These are phyloP conservation scores for Lepus timidus DNA, from an alignment of 2,113 vertebrate species.

Conservation along the genomic window DNA sequence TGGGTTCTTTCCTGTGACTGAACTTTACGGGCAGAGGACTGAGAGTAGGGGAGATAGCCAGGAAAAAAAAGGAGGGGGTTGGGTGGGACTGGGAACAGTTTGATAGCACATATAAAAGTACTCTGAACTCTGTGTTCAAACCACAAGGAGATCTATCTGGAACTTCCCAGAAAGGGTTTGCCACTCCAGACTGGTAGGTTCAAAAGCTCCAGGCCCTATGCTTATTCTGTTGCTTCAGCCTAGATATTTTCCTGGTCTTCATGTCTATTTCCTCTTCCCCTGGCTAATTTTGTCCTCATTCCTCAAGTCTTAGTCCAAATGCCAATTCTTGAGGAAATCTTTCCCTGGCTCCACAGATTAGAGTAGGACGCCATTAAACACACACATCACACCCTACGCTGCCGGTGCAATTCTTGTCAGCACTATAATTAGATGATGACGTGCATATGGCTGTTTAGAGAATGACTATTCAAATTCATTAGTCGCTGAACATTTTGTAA, in stretches of 20 bases:
- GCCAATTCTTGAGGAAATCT: background rate
- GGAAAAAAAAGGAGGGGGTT: accelerated
- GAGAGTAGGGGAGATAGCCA: background rate
- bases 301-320: background rate
- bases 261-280: background rate
- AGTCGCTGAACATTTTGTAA: slow-evolving; percentile 31
- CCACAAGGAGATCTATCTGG: background rate
- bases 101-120: background rate
- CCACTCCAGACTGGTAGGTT: background rate
- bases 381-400: background rate
- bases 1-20: background rate
- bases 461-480: slow-evolving; percentile 42
- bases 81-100: too few species aligned
- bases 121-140: background rate
- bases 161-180: background rate
- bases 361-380: background rate
- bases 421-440: slow-evolving; percentile 7
- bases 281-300: background rate
- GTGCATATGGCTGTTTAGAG: background rate
- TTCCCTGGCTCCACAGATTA: background rate
- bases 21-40: background rate
- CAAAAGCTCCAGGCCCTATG: background rate
- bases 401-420: background rate
- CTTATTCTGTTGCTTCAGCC: background rate
- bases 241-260: background rate